A percentile compares a stretch with the other conserved stretches of the same genome.
phyloP scores from a whole-genome alignment of 2,113 vertebrate species.

The Tenrec ecaudatus region DNA sequence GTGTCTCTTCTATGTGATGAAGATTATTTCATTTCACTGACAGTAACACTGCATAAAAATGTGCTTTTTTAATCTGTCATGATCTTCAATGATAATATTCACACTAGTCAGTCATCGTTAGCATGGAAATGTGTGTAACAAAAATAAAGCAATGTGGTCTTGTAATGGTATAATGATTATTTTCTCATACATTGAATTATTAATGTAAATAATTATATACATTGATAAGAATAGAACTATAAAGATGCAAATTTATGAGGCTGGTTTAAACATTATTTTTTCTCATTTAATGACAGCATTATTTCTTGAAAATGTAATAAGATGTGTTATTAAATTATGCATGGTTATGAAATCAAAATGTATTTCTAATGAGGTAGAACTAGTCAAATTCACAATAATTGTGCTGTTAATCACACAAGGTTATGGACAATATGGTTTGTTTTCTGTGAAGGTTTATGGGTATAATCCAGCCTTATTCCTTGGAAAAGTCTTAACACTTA shows the following conservation, averaged over 20 bases:
- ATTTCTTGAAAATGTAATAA: background rate
- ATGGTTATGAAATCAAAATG: background rate
- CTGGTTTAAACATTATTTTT: background rate
- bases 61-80: background rate
- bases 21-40: background rate
- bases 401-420: background rate
- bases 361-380: background rate
- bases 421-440: background rate
- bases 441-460: background rate
- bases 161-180: background rate
- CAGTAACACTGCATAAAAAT: background rate
- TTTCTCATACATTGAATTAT: slow-evolving; percentile 11
- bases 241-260: background rate
- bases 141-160: background rate
- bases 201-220: background rate
- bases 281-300: slow-evolving; percentile 19
- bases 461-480: background rate
- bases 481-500: background rate
- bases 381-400: background rate
- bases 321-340: background rate
- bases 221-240: background rate
- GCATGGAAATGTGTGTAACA: background rate
- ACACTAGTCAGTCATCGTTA: background rate
- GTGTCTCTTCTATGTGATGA: background rate
- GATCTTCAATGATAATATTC: background rate